Base-by-base conservation (phyloP, 2,888 invertebrate species). In the Bembecia ichneumoniformis region DNA sequence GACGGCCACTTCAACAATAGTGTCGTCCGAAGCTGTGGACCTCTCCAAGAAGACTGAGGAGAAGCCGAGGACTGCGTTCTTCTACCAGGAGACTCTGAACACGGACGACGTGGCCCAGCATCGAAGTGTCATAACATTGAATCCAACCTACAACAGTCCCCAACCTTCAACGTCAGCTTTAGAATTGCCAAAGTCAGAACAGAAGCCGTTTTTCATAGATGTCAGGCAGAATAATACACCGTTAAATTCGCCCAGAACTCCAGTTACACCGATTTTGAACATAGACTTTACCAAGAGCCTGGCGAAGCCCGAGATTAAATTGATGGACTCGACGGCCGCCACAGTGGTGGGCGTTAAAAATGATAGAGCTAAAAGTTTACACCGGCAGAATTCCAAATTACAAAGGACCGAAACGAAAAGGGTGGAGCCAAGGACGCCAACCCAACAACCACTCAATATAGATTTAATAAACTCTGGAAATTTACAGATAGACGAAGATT, bases 401-500 rank as follows among this genome's bases (percentile, higher is more conserved):
- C 53, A 63, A 3, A 77, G 71, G 53, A 49, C 59, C 1, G 82
- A 81, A 47, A 56, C 67, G 2, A 82, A 74, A 53, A 79, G 70
- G 46, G 59, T 69, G 1, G 77, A 77, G 50, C 48, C 63, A 3
- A 72, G 70, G 50, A 66, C 71, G 0, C n/a, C 47, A 0, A 46
- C 62, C 0, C 49, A 53, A 35, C 52, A 60, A n/a, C 73, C 73
- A 1, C 61, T 78, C 1, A 74, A 79, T 50, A 68, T 83, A 53
- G 84, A 84, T 54, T 66, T 71, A 62, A 66, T 83, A 51, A 82
- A 80, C 60, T 77, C 82, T 47, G 82, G 82, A 5, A 78, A 84
- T 55, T 62, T 87, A 58, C 82, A 87, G 59, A 82, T 87, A 47
- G 88, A 88, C 49, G 88, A 88, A 66, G 88, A 88, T 74, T 88